These are phyloP conservation scores for Augiades crinisus DNA, from an alignment of 2,888 invertebrate species.

Conservation along the genomic window DNA sequence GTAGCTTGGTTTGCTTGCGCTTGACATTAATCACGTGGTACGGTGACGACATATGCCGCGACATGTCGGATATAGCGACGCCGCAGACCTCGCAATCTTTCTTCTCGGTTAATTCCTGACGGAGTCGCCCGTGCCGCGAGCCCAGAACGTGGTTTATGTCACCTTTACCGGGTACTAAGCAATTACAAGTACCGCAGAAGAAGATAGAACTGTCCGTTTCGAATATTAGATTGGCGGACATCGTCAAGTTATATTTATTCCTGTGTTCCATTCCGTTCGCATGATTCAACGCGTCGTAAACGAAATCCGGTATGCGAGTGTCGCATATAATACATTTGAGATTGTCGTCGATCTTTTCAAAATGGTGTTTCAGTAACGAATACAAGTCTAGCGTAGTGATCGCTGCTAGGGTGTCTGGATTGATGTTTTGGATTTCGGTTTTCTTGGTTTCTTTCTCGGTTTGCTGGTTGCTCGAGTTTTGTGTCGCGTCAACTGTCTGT, in stretches of 20 bases:
- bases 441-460: neutral
- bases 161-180: neutral
- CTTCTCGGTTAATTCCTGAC: neutral
- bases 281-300: neutral
- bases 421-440: neutral
- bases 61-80: neutral
- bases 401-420: too few species aligned
- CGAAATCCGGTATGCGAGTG: neutral
- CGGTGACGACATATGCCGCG: neutral
- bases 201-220: neutral
- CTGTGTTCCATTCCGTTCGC: neutral
- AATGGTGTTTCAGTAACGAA: slow-evolving; percentile 3
- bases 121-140: too few species aligned
- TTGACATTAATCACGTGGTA: neutral
- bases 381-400: too few species aligned
- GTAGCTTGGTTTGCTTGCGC: neutral
- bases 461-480: too few species aligned
- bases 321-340: slow-evolving; percentile 2
- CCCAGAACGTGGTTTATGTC: slow-evolving; percentile 1
- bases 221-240: neutral
- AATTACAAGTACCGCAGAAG: slow-evolving; percentile 10
- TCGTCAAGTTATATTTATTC: neutral
- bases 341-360: neutral
- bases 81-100: neutral
- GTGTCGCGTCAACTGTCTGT: too few species aligned